A percentile compares a stretch with the other conserved stretches of the same genome.
These are phyloP conservation scores for Spermophilus dauricus DNA, from an alignment of 2,113 vertebrate species.

Conservation along the genomic window DNA sequence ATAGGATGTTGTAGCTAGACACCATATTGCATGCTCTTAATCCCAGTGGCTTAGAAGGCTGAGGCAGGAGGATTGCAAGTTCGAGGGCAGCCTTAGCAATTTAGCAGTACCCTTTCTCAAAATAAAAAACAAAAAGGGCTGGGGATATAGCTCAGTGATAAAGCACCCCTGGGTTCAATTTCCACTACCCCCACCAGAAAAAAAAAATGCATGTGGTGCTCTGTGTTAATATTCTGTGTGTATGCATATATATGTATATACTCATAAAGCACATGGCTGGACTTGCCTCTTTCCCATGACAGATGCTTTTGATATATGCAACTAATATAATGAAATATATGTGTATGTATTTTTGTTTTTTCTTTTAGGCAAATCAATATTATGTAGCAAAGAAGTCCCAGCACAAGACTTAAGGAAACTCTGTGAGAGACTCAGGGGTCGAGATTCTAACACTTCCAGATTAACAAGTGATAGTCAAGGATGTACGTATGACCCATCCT, in stretches of 20 bases:
- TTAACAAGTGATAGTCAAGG: conserved; percentile 58
- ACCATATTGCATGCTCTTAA: no score
- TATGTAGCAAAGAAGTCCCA: conserved; percentile 95
- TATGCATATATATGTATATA: neutral
- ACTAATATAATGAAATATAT: neutral
- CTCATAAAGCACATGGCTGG: neutral
- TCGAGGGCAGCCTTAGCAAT: no score
- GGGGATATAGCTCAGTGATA: no score
- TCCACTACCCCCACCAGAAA: no score
- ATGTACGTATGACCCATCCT: conserved; percentile 25
- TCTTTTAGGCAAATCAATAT: conserved; percentile 93
- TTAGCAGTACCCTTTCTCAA: no score
- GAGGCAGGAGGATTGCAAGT: no score
- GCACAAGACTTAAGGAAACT: conserved; percentile 94
- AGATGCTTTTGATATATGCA: conserved; percentile 22
- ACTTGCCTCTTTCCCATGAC: neutral
- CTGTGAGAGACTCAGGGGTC: conserved; percentile 94
- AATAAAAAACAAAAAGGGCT: no score
- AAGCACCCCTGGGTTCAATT: no score
- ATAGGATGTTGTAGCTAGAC: neutral
- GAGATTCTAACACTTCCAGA: conserved; percentile 60
- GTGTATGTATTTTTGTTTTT: neutral
- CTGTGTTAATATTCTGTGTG: neutral
- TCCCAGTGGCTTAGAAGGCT: no score
- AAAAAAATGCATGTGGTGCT: neutral